Evolutionary conservation across 2,888 invertebrate species (phyloP).

Genomic region (Parthenolecanium corni): DNA sequence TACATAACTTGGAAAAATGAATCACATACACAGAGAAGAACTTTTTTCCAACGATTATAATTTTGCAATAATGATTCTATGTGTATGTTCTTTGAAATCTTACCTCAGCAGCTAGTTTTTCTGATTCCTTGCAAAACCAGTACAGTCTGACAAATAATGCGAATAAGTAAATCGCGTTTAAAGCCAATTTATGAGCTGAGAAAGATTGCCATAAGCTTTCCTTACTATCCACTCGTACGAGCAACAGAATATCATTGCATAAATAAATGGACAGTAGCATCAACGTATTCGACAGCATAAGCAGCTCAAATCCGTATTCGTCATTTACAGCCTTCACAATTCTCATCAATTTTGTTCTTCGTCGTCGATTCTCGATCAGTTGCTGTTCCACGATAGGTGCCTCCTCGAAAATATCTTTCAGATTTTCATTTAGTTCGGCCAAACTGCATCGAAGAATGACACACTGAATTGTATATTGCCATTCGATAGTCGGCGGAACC

Average conservation of each 20-base stretch:
- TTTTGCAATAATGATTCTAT: no score
- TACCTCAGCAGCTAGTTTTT: conserved; percentile 2
- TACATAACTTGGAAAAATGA: no score
- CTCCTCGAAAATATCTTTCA: not conserved
- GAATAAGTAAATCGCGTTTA: not conserved
- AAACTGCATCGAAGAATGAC: not conserved
- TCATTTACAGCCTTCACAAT: not conserved
- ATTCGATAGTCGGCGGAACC: not conserved
- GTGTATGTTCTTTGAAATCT: no score
- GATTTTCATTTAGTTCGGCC: not conserved
- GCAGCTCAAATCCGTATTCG: conserved; percentile 12
- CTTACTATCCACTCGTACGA: not conserved
- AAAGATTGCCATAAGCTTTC: not conserved
- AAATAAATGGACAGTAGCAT: conserved; percentile 8
- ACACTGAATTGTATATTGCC: conserved; percentile 3
- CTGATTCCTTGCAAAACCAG: conserved; percentile 3
- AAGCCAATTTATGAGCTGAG: not conserved
- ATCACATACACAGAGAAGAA: no score
- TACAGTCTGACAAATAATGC: conserved; percentile 1
- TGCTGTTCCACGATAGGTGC: not conserved
- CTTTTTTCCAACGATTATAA: no score
- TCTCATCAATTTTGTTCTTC: not conserved
- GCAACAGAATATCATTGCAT: conserved; percentile 1
- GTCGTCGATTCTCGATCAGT: not conserved
- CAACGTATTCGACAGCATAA: conserved; percentile 7